Percentiles rank a stretch among this genome's conserved stretches.
These are phyloP conservation scores for Crocallis elinguaria DNA, from an alignment of 2,888 invertebrate species.

Conservation along the genomic window DNA sequence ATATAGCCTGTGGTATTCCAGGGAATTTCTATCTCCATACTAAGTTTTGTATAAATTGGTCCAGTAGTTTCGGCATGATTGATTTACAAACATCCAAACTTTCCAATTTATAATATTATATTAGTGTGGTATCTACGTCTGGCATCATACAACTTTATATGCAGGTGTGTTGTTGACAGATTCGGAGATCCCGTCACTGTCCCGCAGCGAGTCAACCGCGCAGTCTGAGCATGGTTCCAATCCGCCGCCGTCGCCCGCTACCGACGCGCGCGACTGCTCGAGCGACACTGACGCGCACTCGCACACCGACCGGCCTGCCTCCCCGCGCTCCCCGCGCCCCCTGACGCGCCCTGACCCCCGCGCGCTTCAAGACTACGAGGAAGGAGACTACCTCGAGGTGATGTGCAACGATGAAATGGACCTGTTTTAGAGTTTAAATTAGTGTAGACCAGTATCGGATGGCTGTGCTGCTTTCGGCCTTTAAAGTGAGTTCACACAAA, in stretches of 20 bases:
- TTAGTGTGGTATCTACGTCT: neutral
- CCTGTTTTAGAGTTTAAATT: constrained; percentile 79
- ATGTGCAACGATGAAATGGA: constrained; percentile 90
- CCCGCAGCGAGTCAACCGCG: constrained; percentile 84
- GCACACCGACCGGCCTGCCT: constrained; percentile 62
- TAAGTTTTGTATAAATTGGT: too few species aligned
- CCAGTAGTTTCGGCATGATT: too few species aligned
- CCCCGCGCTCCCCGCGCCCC: constrained; percentile 26
- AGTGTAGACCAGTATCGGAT: constrained; percentile 10
- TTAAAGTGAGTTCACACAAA: constrained; percentile 4
- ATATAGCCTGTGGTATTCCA: too few species aligned
- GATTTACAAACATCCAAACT: too few species aligned
- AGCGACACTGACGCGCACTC: constrained; percentile 85
- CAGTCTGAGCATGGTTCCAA: constrained; percentile 87
- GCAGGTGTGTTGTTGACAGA: constrained; percentile 53
- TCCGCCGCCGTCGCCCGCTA: constrained; percentile 93
- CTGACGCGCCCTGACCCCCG: constrained; percentile 55
- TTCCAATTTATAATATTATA: too few species aligned
- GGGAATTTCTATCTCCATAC: too few species aligned
- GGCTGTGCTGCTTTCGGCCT: constrained; percentile 25
- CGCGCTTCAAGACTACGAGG: constrained; percentile 75
- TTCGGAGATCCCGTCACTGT: constrained; percentile 86
- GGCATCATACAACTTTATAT: neutral
- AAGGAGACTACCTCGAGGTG: constrained; percentile 89
- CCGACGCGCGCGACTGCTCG: constrained; percentile 88